Evolutionary conservation across 2,797 vertebrate genomes (phyloP).

Genomic region (Sphenopsis melanotis): DNA sequence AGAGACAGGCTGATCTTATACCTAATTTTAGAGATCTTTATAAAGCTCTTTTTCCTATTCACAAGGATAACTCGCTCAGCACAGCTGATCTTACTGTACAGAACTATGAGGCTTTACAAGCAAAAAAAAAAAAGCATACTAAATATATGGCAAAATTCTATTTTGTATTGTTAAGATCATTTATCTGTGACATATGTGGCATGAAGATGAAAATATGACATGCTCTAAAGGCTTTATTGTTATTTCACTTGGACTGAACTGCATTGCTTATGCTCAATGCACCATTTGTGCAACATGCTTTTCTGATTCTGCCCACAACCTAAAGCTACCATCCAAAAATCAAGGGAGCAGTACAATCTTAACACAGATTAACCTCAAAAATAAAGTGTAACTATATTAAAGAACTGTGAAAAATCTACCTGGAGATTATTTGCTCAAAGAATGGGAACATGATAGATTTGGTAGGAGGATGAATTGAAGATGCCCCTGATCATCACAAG

Average conservation of each 20-base stretch:
- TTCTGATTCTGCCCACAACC: not conserved
- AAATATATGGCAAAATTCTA: not conserved
- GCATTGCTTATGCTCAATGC: not conserved
- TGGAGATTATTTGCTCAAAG: not conserved
- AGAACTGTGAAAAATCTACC: not conserved
- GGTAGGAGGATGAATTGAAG: not conserved
- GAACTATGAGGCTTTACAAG: not conserved
- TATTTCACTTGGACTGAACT: not conserved
- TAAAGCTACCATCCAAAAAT: not conserved
- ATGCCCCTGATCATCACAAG: not conserved
- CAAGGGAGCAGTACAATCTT: not conserved
- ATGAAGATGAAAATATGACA: conserved; percentile 2
- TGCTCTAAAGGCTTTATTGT: not conserved
- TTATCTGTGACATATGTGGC: not conserved
- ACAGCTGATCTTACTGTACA: not conserved
- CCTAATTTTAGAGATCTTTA: conserved; percentile 11
- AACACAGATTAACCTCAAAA: conserved; percentile 1
- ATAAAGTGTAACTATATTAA: conserved; percentile 1
- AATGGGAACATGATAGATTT: not conserved
- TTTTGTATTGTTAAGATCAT: not conserved
- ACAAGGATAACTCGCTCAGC: not conserved
- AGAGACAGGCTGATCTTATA: not conserved
- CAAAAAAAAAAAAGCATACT: not conserved
- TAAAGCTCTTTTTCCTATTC: not conserved
- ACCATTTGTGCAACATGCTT: not conserved